Base-by-base conservation (phyloP, 2,113 vertebrate genomes). In the Aramus guarauna region DNA sequence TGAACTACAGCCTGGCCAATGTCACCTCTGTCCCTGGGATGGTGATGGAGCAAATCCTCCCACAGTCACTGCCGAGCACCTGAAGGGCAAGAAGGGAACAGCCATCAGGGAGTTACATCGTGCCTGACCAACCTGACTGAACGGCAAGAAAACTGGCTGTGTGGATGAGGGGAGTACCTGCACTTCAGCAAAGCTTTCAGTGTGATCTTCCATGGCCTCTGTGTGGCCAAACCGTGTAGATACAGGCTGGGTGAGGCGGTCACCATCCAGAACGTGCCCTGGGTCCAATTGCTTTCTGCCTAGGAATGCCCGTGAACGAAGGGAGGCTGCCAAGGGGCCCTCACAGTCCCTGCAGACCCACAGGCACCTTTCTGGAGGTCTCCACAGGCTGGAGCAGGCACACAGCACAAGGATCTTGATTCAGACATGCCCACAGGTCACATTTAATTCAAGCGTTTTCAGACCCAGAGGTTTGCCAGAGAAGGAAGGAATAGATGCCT, bases 361-460 rank as follows among this genome's bases (percentile, higher is more conserved):
- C 18, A 73, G 29, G 24, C 27, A 18, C 52, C 60, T 1, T 59
- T 13, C 32, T 2, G 2, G 19, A 23, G 12, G 12, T 55, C 19
- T 60, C 34, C 5, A 4, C 11, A 30, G 68, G 43, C 53, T 73
- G 58, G 36, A 14, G 3, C 2, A 19, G 66, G 21, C n/a, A 39
- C 43, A 34, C 13, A 71, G 43, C 59, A 50, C 11, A 29, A 48
- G 30, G 63, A 29, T 21, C 48, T 68, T 37, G n/a, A 43, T 55
- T 43, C n/a, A 73, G 78, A 41, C 0, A 0, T 68, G 34, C 20
- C 68, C n/a, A 32, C 1, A 0, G 63, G 52, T 32, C 34, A 15
- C 20, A 47, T 22, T 72, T 56, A 45, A 8, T 36, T 59, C 30
- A 5, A 55, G 11, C 1, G 0, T 55, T 32, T 56, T 21, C 34